These are phyloP conservation scores for Bombus haemorrhoidalis DNA, from an alignment of 1,140 invertebrate species.

Conservation along the genomic window DNA sequence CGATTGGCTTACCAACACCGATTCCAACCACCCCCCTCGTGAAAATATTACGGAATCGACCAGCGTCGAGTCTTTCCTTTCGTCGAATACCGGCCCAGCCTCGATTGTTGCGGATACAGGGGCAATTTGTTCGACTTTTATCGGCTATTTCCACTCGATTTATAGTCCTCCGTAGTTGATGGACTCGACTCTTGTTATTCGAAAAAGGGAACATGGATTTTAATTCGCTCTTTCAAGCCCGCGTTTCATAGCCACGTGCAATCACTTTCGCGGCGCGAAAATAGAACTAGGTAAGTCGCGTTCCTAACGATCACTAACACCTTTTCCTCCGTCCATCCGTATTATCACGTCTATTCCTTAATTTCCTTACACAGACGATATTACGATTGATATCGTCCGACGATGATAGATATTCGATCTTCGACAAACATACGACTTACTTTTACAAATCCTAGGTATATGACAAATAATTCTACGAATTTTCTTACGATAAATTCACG, in stretches of 20 bases:
- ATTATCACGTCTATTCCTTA: no score
- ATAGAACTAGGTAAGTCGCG: no score
- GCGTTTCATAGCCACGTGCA: no score
- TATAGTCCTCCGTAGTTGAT: not conserved
- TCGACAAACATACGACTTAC: not conserved
- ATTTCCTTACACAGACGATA: no score
- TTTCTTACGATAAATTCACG: no score
- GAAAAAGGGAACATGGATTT: not conserved
- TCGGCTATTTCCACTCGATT: conserved; percentile 11
- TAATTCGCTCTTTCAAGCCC: not conserved
- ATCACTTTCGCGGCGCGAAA: no score
- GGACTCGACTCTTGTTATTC: conserved; percentile 6
- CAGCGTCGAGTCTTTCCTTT: not conserved
- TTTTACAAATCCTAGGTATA: no score
- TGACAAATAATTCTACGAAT: no score
- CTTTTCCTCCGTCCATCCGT: no score
- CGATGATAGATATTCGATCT: no score
- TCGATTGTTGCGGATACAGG: conserved; percentile 6
- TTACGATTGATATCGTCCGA: no score
- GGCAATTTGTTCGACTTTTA: conserved; percentile 17
- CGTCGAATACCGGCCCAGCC: not conserved
- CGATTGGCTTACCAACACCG: conserved; percentile 40
- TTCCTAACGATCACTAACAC: no score
- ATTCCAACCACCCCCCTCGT: not conserved
- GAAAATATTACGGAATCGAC: conserved; percentile 30